Evolutionary conservation across 1,140 invertebrate species (phyloP), one percentile per base, ranked within the genome.

Genomic region (Chelonus insularis): DNA sequence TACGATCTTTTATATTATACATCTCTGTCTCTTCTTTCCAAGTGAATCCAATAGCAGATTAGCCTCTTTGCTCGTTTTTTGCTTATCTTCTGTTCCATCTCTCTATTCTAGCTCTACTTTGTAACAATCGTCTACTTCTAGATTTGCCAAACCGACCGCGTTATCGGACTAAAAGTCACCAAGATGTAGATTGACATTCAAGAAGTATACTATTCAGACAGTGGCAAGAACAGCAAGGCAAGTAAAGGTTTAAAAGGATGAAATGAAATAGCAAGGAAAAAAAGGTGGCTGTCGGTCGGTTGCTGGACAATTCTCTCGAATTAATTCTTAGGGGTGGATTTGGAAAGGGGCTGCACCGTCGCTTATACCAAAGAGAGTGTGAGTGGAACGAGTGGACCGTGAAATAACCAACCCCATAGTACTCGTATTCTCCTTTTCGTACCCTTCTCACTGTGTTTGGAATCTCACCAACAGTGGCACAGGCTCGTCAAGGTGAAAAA

Each of bases 291-390:
- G 74, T 72, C 69, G 76, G 69, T 73, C 72, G 75, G 72, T 71
- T 69, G 71, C 71, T 68, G 75, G 71, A 77, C 75, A 76, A 78
- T 79, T 79, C 77, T 78, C 75, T 77, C 74, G 78, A 81, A 80
- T 80, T 81, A 81, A 81, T 81, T 81, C 78, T 80, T 80, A 79
- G 73, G 76, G 77, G 74, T 71, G 68, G 71, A 76, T 77, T 78
- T 74, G 63, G 72, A 39, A 65, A 25, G 60, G 9, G 57, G 29
- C n/a, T 41, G 51, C 48, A 51, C 3, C 48, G 55, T 68, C 65
- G 66, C 62, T 62, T 71, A 66, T 57, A 14, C 23, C 32, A 54
- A 51, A 51, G 66, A 65, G 75, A 72, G 76, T 77, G 73, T 74
- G 74, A 81, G 77, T 73, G 54, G 71, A 77, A 29, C 73, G 75